A percentile compares a stretch with the other conserved stretches of the same genome.
These are phyloP conservation scores for Oncorhynchus gorbuscha DNA, from an alignment of 2,113 vertebrate genomes.

Conservation along the genomic window DNA sequence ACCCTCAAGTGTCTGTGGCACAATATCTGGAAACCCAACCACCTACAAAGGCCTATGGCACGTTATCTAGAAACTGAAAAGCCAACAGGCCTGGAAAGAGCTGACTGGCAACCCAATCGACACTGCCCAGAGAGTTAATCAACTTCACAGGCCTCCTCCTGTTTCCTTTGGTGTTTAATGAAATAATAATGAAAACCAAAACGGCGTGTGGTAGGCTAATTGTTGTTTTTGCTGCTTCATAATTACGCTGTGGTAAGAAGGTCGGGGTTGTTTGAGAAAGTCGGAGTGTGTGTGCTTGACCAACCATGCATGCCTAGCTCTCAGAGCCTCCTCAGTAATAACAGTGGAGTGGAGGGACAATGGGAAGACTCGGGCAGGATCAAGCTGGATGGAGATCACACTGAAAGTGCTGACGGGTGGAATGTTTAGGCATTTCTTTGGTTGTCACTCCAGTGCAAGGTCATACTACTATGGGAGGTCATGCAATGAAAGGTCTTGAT, in stretches of 20 bases:
- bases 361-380: neutral
- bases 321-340: neutral
- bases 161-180: slow-evolving; percentile 1
- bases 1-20: neutral
- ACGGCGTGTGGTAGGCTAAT: neutral
- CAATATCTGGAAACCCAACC: slow-evolving; percentile 42
- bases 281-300: neutral
- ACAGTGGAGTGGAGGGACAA: neutral
- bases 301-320: neutral
- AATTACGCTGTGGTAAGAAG: slow-evolving; percentile 3
- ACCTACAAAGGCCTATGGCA: too few species aligned
- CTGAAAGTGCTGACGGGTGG: neutral
- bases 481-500: too few species aligned
- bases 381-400: neutral
- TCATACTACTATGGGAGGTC: too few species aligned
- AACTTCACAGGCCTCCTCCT: neutral
- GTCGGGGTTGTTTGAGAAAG: neutral
- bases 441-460: too few species aligned
- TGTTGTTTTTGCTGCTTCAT: neutral
- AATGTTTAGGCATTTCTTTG: neutral
- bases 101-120: slow-evolving; percentile 35
- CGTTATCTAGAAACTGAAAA: slow-evolving; percentile 9
- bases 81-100: slow-evolving; percentile 22
- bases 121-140: slow-evolving; percentile 1
- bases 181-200: slow-evolving; percentile 9